Evolutionary conservation across 2,888 invertebrate species (phyloP).

Genomic region (Watsonalla cultraria): DNA sequence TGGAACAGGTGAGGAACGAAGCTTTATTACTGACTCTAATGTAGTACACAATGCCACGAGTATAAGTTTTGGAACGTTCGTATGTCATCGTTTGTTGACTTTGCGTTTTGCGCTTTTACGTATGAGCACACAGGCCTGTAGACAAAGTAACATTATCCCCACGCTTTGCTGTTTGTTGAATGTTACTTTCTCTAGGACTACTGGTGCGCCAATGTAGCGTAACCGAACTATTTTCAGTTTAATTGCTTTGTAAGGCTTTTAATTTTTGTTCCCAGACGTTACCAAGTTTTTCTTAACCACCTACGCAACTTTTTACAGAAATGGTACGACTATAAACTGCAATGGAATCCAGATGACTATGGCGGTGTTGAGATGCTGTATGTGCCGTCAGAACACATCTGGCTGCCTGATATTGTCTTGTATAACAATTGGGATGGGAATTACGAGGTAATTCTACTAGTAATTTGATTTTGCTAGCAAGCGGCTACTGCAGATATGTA

Average conservation of each 20-base stretch:
- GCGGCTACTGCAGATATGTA: no score
- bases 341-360: conserved; percentile 94
- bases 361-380: conserved; percentile 94
- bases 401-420: conserved; percentile 97
- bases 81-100: neutral
- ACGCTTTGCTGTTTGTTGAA: no score
- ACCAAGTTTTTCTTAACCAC: no score
- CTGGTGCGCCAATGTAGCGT: no score
- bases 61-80: no score
- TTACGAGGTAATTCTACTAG: conserved; percentile 81
- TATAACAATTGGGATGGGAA: conserved; percentile 96
- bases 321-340: conserved; percentile 94
- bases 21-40: neutral
- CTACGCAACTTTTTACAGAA: conserved; percentile 76
- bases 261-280: no score
- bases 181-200: no score
- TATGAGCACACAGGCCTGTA: no score
- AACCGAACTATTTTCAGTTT: no score
- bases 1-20: conserved; percentile 86
- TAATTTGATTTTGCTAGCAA: no score
- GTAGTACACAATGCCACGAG: neutral
- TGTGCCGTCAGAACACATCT: conserved; percentile 97
- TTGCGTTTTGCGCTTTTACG: neutral
- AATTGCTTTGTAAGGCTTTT: no score
- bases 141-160: no score